phyloP scores from a whole-genome alignment of 2,797 vertebrate species.

The Triplophysa bombifrons region DNA sequence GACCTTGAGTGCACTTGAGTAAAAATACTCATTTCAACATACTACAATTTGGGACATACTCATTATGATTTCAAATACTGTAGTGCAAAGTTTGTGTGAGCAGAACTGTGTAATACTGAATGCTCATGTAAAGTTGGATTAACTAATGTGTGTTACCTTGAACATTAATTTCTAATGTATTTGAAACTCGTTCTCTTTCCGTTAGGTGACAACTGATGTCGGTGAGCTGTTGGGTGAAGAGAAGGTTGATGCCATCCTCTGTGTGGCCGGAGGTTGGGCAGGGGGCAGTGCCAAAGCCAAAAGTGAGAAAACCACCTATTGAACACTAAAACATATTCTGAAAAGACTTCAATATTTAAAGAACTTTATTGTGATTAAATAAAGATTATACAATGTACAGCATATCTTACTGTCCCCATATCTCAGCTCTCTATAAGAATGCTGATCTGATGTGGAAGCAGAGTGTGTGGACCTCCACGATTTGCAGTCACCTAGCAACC shows the following conservation, averaged over 20 bases:
- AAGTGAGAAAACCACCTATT: slow-evolving; percentile 70
- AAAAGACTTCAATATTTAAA: neutral
- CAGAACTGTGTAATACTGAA: no score
- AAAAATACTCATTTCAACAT: no score
- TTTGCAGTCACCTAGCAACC: slow-evolving; percentile 84
- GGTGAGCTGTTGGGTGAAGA: slow-evolving; percentile 78
- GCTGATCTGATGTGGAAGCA: slow-evolving; percentile 90
- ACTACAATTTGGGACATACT: no score
- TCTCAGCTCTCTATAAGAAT: slow-evolving; percentile 82
- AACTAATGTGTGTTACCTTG: no score
- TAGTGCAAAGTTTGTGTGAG: no score
- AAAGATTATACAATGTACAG: neutral
- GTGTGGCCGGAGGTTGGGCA: slow-evolving; percentile 89
- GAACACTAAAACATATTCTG: neutral
- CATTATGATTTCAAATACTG: no score
- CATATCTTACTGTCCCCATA: neutral
- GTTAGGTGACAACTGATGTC: slow-evolving; percentile 81
- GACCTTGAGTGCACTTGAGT: no score
- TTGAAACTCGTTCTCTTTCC: neutral
- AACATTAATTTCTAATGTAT: no score
- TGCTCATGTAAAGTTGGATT: no score
- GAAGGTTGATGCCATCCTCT: slow-evolving; percentile 84
- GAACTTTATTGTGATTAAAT: neutral
- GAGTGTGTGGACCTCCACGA: slow-evolving; percentile 86
- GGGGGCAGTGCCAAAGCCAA: slow-evolving; percentile 86